Evolutionary conservation across 2,888 invertebrate species (phyloP), one percentile per base, ranked within the genome.

Genomic region (Andrena haemorrhoa): DNA sequence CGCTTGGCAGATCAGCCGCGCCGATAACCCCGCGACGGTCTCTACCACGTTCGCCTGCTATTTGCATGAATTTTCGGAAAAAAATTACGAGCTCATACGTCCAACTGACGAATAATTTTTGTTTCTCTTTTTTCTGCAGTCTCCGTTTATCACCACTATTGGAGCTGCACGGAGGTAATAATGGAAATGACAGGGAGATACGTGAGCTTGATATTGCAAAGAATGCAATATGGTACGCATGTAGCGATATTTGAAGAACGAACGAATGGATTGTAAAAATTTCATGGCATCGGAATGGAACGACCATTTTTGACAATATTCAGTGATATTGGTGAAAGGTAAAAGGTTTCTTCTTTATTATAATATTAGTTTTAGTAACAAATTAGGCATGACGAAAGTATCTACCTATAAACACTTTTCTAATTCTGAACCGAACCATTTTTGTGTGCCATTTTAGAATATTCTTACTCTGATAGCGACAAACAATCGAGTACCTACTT

Each of bases 1-100:
- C 84, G 83, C 83, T 70, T 41, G 73, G 84, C 81, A 84, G 90
- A 88, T 88, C 87, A 85, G 73, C 84, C 51, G 75, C 66, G 65
- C 77, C 86, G 89, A 86, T 89, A 89, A 89, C 89, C 88, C 84
- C 85, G 83, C 85, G 88, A 82, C 84, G 74, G 77, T 75, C 77
- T 80, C 75, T 71, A 70, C 85, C 68, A 31, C 65, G 74, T 79
- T 75, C 79, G 29, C 75, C 68, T 23, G 68, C 70, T 80, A 82
- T 86, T 87, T 85, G 79, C 86, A 85, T 81, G 74, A 68, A 84
- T 82, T 86, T 86, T 64, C 71, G 7, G 72, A 77, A 86, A 72
- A 75, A 86, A 86, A 86, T 73, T 73, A 66, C 68, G 53, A 26
- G 16, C 49, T 26, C 41, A 33, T 56, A 26, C 49, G 20, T 31